Conservation (phyloP, 2,888 invertebrate species). For the Parnassius mnemosyne region DNA sequence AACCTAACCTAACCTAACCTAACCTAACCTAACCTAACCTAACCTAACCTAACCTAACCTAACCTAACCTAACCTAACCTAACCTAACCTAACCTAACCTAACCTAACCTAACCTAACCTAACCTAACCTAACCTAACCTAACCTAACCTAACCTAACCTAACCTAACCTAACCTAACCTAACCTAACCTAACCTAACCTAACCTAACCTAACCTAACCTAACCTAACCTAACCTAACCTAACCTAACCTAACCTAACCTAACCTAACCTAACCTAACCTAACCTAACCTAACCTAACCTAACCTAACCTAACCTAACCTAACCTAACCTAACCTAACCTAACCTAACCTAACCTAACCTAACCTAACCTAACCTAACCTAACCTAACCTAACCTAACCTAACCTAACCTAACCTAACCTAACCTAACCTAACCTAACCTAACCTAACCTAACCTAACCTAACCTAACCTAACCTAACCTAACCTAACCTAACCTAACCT, state of each 20-base stretch:
- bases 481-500: conserved; percentile 21
- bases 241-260: conserved; percentile 33
- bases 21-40: conserved; percentile 27
- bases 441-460: conserved; percentile 27
- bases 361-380: conserved; percentile 29
- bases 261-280: conserved; percentile 35
- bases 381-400: conserved; percentile 30
- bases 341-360: conserved; percentile 28
- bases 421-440: conserved; percentile 27
- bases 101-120: conserved; percentile 32
- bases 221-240: conserved; percentile 30
- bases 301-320: conserved; percentile 35
- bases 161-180: conserved; percentile 30
- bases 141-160: conserved; percentile 29
- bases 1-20: conserved; percentile 30
- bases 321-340: conserved; percentile 33
- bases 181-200: conserved; percentile 34
- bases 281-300: conserved; percentile 35
- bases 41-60: conserved; percentile 25
- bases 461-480: conserved; percentile 23
- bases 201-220: conserved; percentile 35
- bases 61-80: conserved; percentile 28
- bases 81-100: conserved; percentile 28
- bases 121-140: conserved; percentile 32
- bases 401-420: conserved; percentile 32